Conservation (phyloP, 2,797 vertebrate genomes). For the Hyperoplus lanceolatus region DNA sequence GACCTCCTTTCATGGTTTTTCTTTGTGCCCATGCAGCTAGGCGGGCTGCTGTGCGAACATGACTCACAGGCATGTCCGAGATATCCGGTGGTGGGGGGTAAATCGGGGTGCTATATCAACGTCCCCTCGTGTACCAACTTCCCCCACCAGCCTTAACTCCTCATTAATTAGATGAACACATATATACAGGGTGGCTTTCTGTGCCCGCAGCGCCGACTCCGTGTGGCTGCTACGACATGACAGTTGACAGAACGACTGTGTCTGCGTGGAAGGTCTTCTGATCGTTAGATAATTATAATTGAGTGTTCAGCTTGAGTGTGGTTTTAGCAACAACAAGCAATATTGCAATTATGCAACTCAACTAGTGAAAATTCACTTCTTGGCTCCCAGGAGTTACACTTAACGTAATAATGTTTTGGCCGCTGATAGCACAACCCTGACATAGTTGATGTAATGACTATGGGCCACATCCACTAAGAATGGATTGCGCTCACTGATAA, state of each 20-base stretch:
- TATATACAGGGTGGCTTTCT: slow-evolving; percentile 40
- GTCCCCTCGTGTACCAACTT: slow-evolving; percentile 44
- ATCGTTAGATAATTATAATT: slow-evolving; percentile 31
- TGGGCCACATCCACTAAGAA: too few relatives aligned
- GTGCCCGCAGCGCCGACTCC: slow-evolving; percentile 34
- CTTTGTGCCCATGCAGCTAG: slow-evolving; percentile 45
- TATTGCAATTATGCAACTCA: neutral
- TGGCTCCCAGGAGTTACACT: neutral
- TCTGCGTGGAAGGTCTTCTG: slow-evolving; percentile 13
- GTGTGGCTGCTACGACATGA: slow-evolving; percentile 52
- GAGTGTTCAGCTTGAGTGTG: slow-evolving; percentile 13
- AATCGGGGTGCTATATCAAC: slow-evolving; percentile 70
- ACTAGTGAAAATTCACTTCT: neutral
- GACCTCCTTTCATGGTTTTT: slow-evolving; percentile 59
- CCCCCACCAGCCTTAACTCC: slow-evolving; percentile 49
- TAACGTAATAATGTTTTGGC: neutral
- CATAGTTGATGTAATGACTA: neutral
- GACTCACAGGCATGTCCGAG: slow-evolving; percentile 67
- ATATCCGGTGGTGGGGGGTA: slow-evolving; percentile 71
- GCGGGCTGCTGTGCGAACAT: slow-evolving; percentile 63
- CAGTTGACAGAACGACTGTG: slow-evolving; percentile 43
- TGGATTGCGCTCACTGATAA: too few relatives aligned
- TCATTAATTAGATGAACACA: slow-evolving; percentile 74
- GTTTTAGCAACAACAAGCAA: neutral
- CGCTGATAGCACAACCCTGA: neutral